phyloP scores from a whole-genome alignment of 1,140 invertebrate species.

The Calliopsis andreniformis region DNA sequence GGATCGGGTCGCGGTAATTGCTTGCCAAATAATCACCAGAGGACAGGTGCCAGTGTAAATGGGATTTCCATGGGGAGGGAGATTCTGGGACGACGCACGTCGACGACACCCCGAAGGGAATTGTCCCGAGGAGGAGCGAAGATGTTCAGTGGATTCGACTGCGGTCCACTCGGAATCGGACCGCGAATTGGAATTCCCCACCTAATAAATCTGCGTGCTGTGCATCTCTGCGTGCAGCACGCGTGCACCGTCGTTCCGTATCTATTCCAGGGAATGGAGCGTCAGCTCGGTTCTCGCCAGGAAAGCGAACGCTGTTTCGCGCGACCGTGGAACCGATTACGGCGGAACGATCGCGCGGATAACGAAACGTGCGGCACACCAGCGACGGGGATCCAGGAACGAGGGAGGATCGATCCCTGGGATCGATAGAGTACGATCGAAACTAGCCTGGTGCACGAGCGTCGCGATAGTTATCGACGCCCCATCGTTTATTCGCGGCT shows the following conservation, averaged over 20 bases:
- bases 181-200: conserved; percentile 66
- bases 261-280: conserved; percentile 36
- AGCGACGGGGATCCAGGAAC: conserved; percentile 9
- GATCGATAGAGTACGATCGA: conserved; percentile 15
- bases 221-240: conserved; percentile 50
- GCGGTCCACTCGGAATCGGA: conserved; percentile 51
- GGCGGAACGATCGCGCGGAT: conserved; percentile 26
- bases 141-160: conserved; percentile 62
- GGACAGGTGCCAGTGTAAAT: conserved; percentile 4
- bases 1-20: conserved; percentile 13
- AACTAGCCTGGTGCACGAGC: background rate
- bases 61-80: background rate
- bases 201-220: conserved; percentile 66
- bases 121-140: conserved; percentile 47
- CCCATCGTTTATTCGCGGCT: conserved; percentile 42
- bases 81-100: background rate
- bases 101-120: background rate
- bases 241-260: conserved; percentile 28
- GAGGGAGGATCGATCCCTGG: conserved; percentile 15
- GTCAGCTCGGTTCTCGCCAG: conserved; percentile 23
- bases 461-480: conserved; percentile 32
- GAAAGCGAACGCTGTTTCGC: conserved; percentile 56
- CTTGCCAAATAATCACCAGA: conserved; percentile 14
- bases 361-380: conserved; percentile 20
- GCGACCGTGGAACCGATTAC: conserved; percentile 36